A percentile compares a stretch with the other conserved stretches of the same genome.
These are phyloP conservation scores for Plestiodon gilberti DNA, from an alignment of 2,113 vertebrate species.

Conservation along the genomic window DNA sequence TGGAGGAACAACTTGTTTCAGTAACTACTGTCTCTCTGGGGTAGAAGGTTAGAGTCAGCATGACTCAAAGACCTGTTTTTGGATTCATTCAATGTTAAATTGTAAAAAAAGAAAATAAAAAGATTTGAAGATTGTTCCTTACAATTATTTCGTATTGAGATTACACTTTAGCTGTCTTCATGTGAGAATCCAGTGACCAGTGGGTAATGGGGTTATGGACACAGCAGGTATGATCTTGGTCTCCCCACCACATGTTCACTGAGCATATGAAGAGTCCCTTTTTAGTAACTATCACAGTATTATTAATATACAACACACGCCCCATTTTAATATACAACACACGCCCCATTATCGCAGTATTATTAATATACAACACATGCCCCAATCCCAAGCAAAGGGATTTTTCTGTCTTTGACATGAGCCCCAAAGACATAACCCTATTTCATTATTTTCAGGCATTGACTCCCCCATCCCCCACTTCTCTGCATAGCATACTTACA, in stretches of 20 bases:
- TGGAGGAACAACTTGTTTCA: too few species aligned
- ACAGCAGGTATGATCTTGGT: too few species aligned
- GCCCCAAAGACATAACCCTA: not conserved
- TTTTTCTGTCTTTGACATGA: not conserved
- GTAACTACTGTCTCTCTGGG: too few species aligned
- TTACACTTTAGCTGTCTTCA: not conserved
- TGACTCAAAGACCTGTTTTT: not conserved
- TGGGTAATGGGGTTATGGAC: too few species aligned
- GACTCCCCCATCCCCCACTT: not conserved
- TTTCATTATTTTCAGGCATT: not conserved
- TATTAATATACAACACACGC: not conserved
- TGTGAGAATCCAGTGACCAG: too few species aligned
- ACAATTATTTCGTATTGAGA: not conserved
- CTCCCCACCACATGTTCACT: too few species aligned
- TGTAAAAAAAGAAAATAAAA: not conserved
- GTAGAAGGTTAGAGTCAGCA: not conserved
- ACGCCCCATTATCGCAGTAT: not conserved
- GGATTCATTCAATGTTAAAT: not conserved
- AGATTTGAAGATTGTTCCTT: not conserved
- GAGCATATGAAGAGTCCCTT: too few species aligned
- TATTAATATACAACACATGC: not conserved
- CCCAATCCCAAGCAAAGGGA: too few species aligned
- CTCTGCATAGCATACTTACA: not conserved
- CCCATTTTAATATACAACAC: not conserved
- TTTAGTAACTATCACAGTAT: not conserved